These are phyloP conservation scores for Melopsittacus undulatus DNA, from an alignment of 2,797 vertebrate species.

Conservation along the genomic window DNA sequence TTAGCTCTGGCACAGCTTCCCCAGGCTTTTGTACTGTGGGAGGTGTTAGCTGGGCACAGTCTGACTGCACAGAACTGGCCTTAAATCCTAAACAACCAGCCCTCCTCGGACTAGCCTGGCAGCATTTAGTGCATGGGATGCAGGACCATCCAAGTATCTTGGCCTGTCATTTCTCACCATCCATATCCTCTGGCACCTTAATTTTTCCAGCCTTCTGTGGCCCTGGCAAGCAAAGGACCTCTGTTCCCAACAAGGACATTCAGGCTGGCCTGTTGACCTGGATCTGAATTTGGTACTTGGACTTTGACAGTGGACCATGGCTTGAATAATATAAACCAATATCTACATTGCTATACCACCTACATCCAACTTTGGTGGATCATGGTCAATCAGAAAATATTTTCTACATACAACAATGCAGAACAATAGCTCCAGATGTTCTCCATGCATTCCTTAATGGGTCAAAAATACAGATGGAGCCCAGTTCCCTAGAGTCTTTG, in stretches of 20 bases:
- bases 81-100: not conserved
- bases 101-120: not conserved
- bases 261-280: not conserved
- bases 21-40: not conserved
- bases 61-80: not conserved
- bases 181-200: not conserved
- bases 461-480: not conserved
- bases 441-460: fast-evolving
- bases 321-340: not conserved
- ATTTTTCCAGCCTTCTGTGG: not conserved
- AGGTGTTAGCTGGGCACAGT: not conserved
- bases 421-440: not conserved
- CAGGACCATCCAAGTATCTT: not conserved
- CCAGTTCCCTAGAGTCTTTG: not conserved
- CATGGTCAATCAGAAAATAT: not conserved
- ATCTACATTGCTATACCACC: not conserved
- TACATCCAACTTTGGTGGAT: not conserved
- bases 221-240: not conserved
- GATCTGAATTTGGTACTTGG: not conserved
- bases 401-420: not conserved
- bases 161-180: not conserved
- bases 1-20: not conserved
- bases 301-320: not conserved
- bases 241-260: not conserved
- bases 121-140: not conserved